Base-by-base conservation (phyloP, 2,113 vertebrate genomes). In the Orientallactaga bullata region DNA sequence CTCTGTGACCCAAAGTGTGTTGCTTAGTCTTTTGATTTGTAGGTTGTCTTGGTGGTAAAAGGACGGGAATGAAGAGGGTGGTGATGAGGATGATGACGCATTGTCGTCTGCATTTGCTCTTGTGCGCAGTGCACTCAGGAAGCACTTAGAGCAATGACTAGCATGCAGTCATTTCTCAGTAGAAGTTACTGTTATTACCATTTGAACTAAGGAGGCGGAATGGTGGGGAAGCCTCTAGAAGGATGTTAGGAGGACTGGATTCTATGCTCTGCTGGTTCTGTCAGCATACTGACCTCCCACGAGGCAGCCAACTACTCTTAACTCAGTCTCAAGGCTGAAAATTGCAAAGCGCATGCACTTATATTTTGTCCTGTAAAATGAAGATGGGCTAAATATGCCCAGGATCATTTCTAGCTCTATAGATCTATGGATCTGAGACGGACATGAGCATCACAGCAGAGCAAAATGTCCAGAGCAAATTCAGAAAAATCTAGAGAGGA, bases 271-370 rank as follows among this genome's bases (percentile, higher is more conserved):
- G 15, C 51, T 69, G 47, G 18, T n/a, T 80, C 32, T 79, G 23
- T 69, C 51, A 85, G 66, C 63, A 58, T 42, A 2, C 81, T 23
- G 21, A 89, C 60, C 30, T 81, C 73, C n/a, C 21, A 55, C 3
- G 6, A 11, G 47, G n/a, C 32, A 42, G 66, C 24, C 35, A 39
- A 20, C 28, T 72, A 60, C n/a, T 78, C 11, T 65, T 58, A 63
- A 37, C 17, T 73, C 68, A 66, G 17, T 39, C 30, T 18, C n/a
- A 94, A 93, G 80, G 73, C 20, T 78, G 63, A 91, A 85, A 51
- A 66, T 51, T 88, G 30, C 16, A 71, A 47, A 84, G 23, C 66
- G 23, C 51, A 21, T 13, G 7, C 28, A 76, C 37, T 87, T 24
- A 32, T 26, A 58, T 32, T 87, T 79, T 68, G 21, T 69, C 77